A percentile compares a stretch with the other conserved stretches of the same genome.
Evolutionary conservation across 2,797 vertebrate species (phyloP).

Genomic region (Pseudochaenichthys georgianus): DNA sequence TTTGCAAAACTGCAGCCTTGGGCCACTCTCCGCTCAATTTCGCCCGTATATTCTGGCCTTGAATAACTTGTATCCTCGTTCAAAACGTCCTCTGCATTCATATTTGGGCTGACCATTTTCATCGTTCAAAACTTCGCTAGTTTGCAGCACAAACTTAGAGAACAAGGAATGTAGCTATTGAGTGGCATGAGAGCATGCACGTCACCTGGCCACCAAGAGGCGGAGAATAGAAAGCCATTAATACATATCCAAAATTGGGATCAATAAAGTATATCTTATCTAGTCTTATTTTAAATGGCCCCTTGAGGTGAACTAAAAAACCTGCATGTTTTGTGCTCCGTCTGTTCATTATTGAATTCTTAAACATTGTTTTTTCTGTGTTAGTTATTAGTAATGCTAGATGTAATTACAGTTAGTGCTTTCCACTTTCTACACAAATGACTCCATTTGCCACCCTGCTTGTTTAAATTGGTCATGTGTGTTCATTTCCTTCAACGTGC

Average conservation of each 20-base stretch:
- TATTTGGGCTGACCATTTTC: too few relatives aligned
- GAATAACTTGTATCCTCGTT: too few relatives aligned
- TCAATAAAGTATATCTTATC: too few relatives aligned
- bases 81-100: too few relatives aligned
- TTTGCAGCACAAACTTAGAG: neutral
- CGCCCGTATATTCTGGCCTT: too few relatives aligned
- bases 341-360: neutral
- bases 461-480: constrained; percentile 3
- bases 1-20: neutral
- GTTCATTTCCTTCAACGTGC: constrained; percentile 2
- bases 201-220: neutral
- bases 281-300: too few relatives aligned
- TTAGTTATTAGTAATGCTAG: neutral
- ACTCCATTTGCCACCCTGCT: neutral
- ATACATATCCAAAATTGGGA: too few relatives aligned
- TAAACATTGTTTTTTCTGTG: neutral
- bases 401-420: neutral
- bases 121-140: too few relatives aligned
- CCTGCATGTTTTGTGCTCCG: neutral
- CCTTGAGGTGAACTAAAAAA: too few relatives aligned
- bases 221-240: too few relatives aligned
- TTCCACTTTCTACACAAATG: neutral
- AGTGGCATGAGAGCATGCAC: neutral
- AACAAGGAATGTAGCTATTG: neutral
- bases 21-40: too few relatives aligned